A percentile compares a stretch with the other conserved stretches of the same genome.
phyloP scores from a whole-genome alignment of 2,888 invertebrate genomes.

The Chorisops tibialis region DNA sequence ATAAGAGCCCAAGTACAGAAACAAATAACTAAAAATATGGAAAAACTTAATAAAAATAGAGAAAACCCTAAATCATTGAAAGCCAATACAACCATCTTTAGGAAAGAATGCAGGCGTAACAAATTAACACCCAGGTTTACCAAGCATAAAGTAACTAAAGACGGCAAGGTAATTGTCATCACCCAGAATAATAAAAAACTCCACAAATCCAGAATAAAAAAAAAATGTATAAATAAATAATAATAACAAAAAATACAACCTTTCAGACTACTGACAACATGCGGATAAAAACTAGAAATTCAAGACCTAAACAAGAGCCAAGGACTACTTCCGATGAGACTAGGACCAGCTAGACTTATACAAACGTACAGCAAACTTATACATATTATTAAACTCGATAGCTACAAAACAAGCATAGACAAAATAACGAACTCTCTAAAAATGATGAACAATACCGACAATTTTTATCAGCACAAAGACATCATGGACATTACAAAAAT shows the following conservation, averaged over 20 bases:
- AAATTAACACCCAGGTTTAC: constrained; percentile 5
- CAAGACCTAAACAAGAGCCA: neutral
- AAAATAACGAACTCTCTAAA: neutral
- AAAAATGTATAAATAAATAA: too few relatives aligned
- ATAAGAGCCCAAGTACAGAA: constrained; percentile 14
- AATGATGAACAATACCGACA: neutral
- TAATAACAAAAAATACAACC: too few relatives aligned
- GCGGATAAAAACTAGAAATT: neutral
- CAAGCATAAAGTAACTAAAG: constrained; percentile 5
- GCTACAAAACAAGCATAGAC: neutral
- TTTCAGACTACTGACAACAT: neutral
- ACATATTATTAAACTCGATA: neutral
- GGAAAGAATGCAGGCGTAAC: constrained; percentile 6
- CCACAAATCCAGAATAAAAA: neutral
- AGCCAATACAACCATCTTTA: neutral
- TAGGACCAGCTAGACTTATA: neutral
- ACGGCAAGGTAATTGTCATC: neutral
- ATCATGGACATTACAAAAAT: neutral
- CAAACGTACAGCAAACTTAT: neutral
- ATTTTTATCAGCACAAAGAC: neutral
- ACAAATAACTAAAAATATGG: neutral
- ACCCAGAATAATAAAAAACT: constrained; percentile 2
- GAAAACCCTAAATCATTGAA: constrained; percentile 6
- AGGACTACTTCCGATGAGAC: neutral
- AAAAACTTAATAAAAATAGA: constrained; percentile 15